phyloP scores from a whole-genome alignment of 1,140 invertebrate species.

The Microplitis mediator region DNA sequence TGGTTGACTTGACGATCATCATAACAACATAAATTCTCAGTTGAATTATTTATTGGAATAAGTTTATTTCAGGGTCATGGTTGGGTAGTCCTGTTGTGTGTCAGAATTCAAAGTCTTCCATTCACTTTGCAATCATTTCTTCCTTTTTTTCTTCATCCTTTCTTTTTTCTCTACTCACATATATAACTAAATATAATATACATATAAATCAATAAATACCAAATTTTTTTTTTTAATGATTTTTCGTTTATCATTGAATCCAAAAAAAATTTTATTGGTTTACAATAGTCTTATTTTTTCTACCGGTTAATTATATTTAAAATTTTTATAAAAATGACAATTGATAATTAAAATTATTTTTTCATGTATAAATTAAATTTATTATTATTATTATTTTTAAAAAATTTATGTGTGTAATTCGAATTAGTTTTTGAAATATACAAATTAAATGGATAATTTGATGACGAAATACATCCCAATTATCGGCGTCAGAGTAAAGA shows the following conservation, averaged over 20 bases:
- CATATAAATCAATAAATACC: not conserved
- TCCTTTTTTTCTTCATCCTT: not conserved
- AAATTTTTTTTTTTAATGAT: not conserved
- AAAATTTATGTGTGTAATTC: too few species aligned
- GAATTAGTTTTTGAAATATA: too few species aligned
- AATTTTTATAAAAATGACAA: too few species aligned
- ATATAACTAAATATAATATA: not conserved
- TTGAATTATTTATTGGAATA: not conserved
- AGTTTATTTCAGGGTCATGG: not conserved
- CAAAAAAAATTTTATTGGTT: too few species aligned
- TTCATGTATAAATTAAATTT: too few species aligned
- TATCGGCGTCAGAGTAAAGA: too few species aligned
- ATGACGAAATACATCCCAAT: too few species aligned
- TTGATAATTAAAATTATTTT: too few species aligned
- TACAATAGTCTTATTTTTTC: too few species aligned
- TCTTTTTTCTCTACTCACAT: not conserved
- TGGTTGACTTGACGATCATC: not conserved
- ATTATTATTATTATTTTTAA: too few species aligned
- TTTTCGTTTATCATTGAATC: not conserved
- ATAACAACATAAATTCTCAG: not conserved
- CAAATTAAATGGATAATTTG: too few species aligned
- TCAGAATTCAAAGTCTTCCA: not conserved
- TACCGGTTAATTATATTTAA: too few species aligned
- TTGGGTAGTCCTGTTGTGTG: not conserved
- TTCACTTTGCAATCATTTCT: conserved; percentile 1